A percentile compares a stretch with the other conserved stretches of the same genome.
These are phyloP conservation scores for Papilio protenor DNA, from an alignment of 2,888 invertebrate species.

Conservation along the genomic window DNA sequence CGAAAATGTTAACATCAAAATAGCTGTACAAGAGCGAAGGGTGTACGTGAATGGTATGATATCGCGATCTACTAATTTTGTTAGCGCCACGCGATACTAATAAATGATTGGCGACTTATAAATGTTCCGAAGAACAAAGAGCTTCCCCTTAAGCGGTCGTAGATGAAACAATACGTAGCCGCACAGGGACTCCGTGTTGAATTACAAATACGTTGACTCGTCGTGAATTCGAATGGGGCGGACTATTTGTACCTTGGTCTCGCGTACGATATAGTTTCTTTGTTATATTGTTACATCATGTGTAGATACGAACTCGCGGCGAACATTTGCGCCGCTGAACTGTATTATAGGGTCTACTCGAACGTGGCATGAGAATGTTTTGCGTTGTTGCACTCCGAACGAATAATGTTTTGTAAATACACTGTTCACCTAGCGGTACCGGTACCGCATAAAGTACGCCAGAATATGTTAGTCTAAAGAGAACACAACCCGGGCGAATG, in stretches of 20 bases:
- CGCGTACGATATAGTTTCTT: conserved; percentile 61
- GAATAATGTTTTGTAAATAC: conserved; percentile 43
- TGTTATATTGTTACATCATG: conserved; percentile 58
- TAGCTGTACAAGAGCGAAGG: conserved; percentile 19
- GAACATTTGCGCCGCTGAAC: conserved; percentile 47
- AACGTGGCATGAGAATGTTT: conserved; percentile 46
- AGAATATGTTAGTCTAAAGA: conserved; percentile 36
- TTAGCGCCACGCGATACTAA: conserved; percentile 52
- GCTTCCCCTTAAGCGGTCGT: conserved; percentile 59
- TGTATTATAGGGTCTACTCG: conserved; percentile 44
- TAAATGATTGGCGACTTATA: conserved; percentile 57
- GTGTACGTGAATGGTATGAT: conserved; percentile 27
- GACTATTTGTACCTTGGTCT: conserved; percentile 59
- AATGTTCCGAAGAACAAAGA: conserved; percentile 59
- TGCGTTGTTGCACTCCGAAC: conserved; percentile 27
- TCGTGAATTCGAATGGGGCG: conserved; percentile 79
- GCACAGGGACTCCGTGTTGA: conserved; percentile 73
- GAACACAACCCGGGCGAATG: conserved; percentile 21
- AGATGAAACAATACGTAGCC: conserved; percentile 80
- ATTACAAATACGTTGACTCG: conserved; percentile 81
- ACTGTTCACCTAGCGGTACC: conserved; percentile 27
- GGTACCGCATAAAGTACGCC: conserved; percentile 34
- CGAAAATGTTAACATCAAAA: conserved; percentile 27
- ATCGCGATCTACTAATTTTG: conserved; percentile 47
- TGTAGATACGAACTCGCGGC: conserved; percentile 48